These are phyloP conservation scores for Caerostris darwini DNA, from an alignment of 1,140 invertebrate genomes.

Conservation along the genomic window DNA sequence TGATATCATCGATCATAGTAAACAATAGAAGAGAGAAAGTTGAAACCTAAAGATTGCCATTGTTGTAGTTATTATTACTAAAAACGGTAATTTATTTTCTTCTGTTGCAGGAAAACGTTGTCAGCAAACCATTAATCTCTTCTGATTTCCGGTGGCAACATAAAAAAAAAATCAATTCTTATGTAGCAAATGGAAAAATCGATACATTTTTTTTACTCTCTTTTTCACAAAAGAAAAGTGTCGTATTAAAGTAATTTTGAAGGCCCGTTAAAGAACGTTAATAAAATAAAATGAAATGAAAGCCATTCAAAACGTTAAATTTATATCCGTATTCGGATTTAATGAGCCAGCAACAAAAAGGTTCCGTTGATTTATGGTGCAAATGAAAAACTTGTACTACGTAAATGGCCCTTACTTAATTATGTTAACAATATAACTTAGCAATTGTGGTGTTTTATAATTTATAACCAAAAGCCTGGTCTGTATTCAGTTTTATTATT, in stretches of 20 bases:
- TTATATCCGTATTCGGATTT: conserved; percentile 41
- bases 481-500: not conserved
- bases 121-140: conserved; percentile 45
- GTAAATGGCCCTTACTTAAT: conserved; percentile 32
- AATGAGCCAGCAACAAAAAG: conserved; percentile 43
- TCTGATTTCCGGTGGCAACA: conserved; percentile 45
- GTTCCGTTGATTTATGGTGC: conserved; percentile 43
- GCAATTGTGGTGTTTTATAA: not conserved
- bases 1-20: conserved; percentile 48
- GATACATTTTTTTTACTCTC: not conserved
- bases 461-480: not conserved
- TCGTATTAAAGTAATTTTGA: conserved; percentile 47
- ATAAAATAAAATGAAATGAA: conserved; percentile 38
- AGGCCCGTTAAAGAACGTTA: conserved; percentile 26
- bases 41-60: conserved; percentile 36
- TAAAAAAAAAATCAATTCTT: conserved; percentile 26
- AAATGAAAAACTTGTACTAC: not conserved
- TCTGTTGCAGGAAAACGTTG: conserved; percentile 23
- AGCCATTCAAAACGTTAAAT: conserved; percentile 52
- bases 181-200: conserved; percentile 48
- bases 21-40: conserved; percentile 41
- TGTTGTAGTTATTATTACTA: conserved; percentile 56
- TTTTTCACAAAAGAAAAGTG: conserved; percentile 12
- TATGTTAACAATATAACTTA: conserved; percentile 5
- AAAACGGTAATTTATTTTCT: conserved; percentile 64